These are phyloP conservation scores for Montipora cactus DNA, from an alignment of 64 coral and sea anemone species.

Conservation along the genomic window DNA sequence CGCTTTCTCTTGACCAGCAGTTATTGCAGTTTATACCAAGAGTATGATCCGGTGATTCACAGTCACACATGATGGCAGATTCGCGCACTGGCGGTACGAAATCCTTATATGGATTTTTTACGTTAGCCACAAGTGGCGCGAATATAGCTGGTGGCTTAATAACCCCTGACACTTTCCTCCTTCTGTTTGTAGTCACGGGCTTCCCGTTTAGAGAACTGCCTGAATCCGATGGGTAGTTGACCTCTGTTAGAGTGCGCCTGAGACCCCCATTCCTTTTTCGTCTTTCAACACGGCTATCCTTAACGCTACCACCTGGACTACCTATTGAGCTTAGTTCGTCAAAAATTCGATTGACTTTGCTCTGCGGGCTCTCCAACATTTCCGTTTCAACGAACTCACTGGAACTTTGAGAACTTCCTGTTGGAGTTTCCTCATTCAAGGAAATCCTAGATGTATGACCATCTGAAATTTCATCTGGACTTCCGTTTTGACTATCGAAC, in stretches of 20 bases:
- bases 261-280: constrained; percentile 5
- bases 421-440: not conserved
- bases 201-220: constrained; percentile 19
- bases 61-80: constrained; percentile 81
- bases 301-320: not conserved
- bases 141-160: constrained; percentile 78
- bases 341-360: not conserved
- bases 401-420: not conserved
- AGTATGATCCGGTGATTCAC: constrained; percentile 31
- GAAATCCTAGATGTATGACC: not conserved
- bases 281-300: not conserved
- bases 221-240: constrained; percentile 31
- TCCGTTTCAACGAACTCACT: not conserved
- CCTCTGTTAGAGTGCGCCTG: constrained; percentile 1
- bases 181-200: not conserved
- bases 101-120: constrained; percentile 84
- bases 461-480: not conserved
- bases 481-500: not conserved
- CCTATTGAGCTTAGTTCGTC: not conserved
- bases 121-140: constrained; percentile 77
- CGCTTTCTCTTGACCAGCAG: not conserved
- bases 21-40: not conserved
- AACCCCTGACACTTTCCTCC: constrained; percentile 69
- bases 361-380: not conserved
- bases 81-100: constrained; percentile 89